Evolutionary conservation across 1,140 invertebrate species (phyloP), one percentile per base, ranked within the genome.

Genomic region (Brevipalpus yothersi): DNA sequence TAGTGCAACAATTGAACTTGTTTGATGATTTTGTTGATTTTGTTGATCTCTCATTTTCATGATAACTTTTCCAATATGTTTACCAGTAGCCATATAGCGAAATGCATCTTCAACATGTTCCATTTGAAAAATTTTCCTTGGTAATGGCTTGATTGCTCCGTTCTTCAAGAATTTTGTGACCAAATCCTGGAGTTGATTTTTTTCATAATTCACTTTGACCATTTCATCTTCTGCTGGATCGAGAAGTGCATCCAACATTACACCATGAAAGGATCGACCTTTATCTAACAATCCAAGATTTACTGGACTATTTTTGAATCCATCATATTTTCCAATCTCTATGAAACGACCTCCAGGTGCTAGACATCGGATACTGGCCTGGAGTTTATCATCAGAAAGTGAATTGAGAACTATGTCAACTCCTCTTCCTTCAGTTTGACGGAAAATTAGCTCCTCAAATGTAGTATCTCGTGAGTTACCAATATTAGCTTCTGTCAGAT

Each of bases 301-400:
- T 58, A 95, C 69, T 4, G 79, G 71, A 11, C 77, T 81, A 69
- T 96, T 87, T 66, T 91, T 91, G 9, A 86, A 87, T 39, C 96
- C 72, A 75, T 97, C 91, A 63, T 83, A 88, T 73, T 97, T 97
- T 62, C 92, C 93, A 66, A 97, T 96, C 75, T 97, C 93, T 31
- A 94, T 74, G 75, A 96, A 97, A 41, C 89, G 78, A 41, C 90
- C 92, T 67, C 89, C 84, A 49, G 80, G 74, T 0, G 86, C 87
- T 42, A 96, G 72, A 69, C 92, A 91, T 60, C 89, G 78, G 8
- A 96, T 73, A 59, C 87, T 89, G 2, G 91, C 91, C 70, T 86
- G 85, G 13, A 97, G 66, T 68, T 81, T 81, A 31, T 82, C 79
- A 63, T 80, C 80, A 15, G 79, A 72, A 13, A 82, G 67, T 0